Evolutionary conservation across 1,140 invertebrate genomes (phyloP), one percentile per base, ranked within the genome.

Genomic region (Popillia japonica): DNA sequence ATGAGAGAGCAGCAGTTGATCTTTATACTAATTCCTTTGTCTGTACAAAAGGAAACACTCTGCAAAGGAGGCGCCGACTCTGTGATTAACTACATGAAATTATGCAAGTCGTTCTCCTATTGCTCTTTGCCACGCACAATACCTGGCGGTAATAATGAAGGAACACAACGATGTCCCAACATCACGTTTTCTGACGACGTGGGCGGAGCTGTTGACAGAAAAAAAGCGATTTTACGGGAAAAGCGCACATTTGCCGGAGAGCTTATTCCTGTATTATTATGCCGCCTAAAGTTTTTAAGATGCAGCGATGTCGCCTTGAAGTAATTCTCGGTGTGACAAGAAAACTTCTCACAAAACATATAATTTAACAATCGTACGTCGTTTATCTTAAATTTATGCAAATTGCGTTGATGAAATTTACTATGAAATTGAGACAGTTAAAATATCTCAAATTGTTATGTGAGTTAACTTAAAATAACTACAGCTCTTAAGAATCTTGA

Each of bases 361-460:
- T 55, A 55, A 55, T 55, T 55, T 55, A 17, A n/a, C 48, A 55
- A 55, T n/a, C 17, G 10, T 55, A 55, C 17, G 48, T 17, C 48
- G 17, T 55, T 55, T 55, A 55, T 55, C 14, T 55, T 3, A 17
- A 55, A 55, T 55, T 55, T 55, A 55, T 55, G 48, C 48, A 55
- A 55, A 55, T n/a, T 17, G 48, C 48, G 11, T 17, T 55, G 48
- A 55, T 55, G 48, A 55, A 55, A 55, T 55, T 55, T n/a, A 55
- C 48, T 3, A 17, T n/a, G 6, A 55, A 48, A n/a, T n/a, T 48
- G 11, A 11, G 44, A 48, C 0, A 48, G 4, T 10, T 17, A 17
- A 55, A 55, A 55, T 17, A 17, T 17, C 11, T n/a, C n/a, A 55
- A 55, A 55, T 34, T 2, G 1, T 34, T 34, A 34, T 34, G 27